A percentile compares a stretch with the other conserved stretches of the same genome.
phyloP scores from a whole-genome alignment of 2,797 vertebrate species.

The Antrozous pallidus region DNA sequence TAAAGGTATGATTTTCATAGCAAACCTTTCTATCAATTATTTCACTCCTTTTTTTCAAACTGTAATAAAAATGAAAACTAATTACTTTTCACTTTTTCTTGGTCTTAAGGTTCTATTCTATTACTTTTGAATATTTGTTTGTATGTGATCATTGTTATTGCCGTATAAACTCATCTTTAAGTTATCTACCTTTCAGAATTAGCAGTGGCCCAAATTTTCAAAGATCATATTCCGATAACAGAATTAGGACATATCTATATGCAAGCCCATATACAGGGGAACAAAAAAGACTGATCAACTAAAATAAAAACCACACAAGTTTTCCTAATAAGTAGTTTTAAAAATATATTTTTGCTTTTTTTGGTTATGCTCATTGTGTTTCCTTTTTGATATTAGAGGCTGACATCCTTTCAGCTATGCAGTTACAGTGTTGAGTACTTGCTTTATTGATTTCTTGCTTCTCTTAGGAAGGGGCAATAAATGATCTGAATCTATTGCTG shows the following conservation, averaged over 20 bases:
- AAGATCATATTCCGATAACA: neutral
- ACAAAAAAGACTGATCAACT: neutral
- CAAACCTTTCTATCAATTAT: conserved; percentile 41
- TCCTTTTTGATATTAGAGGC: conserved; percentile 3
- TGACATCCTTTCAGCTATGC: neutral
- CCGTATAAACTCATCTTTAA: neutral
- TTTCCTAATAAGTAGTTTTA: conserved; percentile 11
- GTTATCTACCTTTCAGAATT: neutral
- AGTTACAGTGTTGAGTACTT: neutral
- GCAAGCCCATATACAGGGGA: neutral
- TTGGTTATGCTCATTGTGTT: neutral
- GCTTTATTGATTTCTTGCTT: conserved; percentile 46
- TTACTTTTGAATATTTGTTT: neutral
- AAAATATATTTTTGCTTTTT: neutral
- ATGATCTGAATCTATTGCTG: neutral
- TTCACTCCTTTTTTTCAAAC: neutral
- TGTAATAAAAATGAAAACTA: conserved; percentile 31
- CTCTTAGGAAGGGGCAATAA: neutral
- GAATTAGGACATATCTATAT: neutral
- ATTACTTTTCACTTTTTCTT: neutral
- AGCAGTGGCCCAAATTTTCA: neutral
- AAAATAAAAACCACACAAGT: neutral
- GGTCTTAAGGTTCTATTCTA: neutral
- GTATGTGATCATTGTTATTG: neutral
- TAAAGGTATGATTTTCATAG: conserved; percentile 50